A percentile compares a stretch with the other conserved stretches of the same genome.
Evolutionary conservation across 2,797 vertebrate species (phyloP).

Genomic region (Hirundo rustica): DNA sequence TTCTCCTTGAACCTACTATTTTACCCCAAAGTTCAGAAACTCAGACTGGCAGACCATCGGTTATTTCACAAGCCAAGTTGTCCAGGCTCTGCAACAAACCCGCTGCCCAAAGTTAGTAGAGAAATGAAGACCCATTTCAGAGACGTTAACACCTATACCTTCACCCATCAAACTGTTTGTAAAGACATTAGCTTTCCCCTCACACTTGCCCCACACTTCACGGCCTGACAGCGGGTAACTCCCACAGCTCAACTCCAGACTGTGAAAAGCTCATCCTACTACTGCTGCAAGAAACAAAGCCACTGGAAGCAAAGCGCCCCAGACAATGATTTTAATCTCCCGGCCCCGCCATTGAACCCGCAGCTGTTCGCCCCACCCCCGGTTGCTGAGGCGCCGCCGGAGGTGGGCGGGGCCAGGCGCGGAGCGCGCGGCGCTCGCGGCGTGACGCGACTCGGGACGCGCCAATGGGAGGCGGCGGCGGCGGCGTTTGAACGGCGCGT

Average conservation of each 20-base stretch:
- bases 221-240: accelerated
- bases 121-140: not conserved
- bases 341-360: accelerated
- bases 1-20: accelerated
- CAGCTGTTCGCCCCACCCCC: accelerated
- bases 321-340: accelerated
- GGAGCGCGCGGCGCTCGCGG: not conserved
- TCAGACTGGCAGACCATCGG: not conserved
- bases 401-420: not conserved
- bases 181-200: not conserved
- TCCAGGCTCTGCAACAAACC: not conserved
- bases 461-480: not conserved
- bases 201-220: accelerated
- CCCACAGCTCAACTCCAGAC: accelerated
- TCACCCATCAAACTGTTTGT: accelerated
- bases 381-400: accelerated
- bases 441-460: not conserved
- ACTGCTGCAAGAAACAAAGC: accelerated
- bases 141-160: accelerated
- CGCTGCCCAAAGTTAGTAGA: not conserved
- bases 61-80: not conserved
- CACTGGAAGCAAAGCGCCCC: accelerated
- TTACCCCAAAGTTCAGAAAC: not conserved
- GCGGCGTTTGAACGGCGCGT: not conserved
- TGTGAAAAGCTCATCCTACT: accelerated